Base-by-base conservation (phyloP, 37 sponge, comb jelly and placozoan species). In the Petrosia ficiformis region DNA sequence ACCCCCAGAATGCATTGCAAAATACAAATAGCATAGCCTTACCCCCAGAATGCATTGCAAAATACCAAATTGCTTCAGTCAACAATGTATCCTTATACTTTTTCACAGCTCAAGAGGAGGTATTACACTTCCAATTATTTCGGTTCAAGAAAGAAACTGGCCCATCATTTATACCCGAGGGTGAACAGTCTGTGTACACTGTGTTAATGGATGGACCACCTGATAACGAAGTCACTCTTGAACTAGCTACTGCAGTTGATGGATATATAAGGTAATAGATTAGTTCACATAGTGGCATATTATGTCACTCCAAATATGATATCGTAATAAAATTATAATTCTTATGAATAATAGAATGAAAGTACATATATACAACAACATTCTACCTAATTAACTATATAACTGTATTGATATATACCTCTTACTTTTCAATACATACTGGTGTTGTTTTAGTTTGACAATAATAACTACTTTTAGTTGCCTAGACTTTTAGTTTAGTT, bases 141-240 rank as follows among this genome's bases (percentile, higher is more conserved):
- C 74, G 82, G 21, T 42, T 93, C 37, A 73, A 54, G 37, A 93
- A 93, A 71, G 28, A 52, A 19, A 37, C 65, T 41, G 39, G 21
- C 10, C 93, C 89, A 0, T 39, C 65, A 0, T 52, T 57, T 32
- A 65, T 93, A 5, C 19, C n/a, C 0, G 93, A 93, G 33, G 93
- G 93, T 8, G 58, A 30, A 30, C 58, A 82, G 36, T 72, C 44
- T 0, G 24, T 82, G 1, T 93, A 81, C 77, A 42, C 52, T 28
- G 71, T 85, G 29, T 52, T 40, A 56, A 75, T 88, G 26, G 77
- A 81, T 35, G 73, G 82, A 22, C 83, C 88, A 64, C 85, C 84
- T 34, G 76, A 78, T 11, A 74, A 30, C 22, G 70, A 72, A 42
- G 64, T 89, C 14, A 65, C 60, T 1, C 44, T 78, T 8, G 63